Conservation (phyloP, 92 coral and sea anemone species). For the Epizoanthus fatuus region DNA sequence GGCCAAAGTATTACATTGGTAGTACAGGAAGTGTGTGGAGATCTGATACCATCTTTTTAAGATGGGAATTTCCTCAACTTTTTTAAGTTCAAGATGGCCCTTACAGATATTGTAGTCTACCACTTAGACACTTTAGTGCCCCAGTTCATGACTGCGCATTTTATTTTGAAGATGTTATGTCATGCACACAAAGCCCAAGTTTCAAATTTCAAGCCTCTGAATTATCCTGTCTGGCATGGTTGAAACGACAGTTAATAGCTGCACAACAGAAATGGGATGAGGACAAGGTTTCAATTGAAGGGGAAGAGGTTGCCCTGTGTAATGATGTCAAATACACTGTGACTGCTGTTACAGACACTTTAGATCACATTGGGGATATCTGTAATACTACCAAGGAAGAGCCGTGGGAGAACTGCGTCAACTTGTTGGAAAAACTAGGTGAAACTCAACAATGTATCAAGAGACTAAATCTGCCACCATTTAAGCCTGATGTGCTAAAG, state of each 20-base stretch:
- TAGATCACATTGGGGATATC: no score
- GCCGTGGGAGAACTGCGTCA: no score
- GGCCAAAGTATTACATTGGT: slow-evolving; percentile 32
- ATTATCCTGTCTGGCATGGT: slow-evolving; percentile 40
- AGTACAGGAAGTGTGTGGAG: slow-evolving; percentile 50
- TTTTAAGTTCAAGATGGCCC: slow-evolving; percentile 19
- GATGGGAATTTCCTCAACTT: slow-evolving; percentile 35
- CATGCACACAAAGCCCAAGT: slow-evolving; percentile 15
- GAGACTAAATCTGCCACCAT: slow-evolving; percentile 38
- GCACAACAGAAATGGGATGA: slow-evolving; percentile 30
- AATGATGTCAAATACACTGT: slow-evolving; percentile 34
- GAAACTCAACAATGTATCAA: neutral
- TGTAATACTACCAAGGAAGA: no score
- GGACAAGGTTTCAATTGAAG: neutral
- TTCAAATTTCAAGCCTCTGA: slow-evolving; percentile 45
- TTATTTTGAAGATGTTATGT: slow-evolving; percentile 56
- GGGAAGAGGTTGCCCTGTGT: slow-evolving; percentile 35
- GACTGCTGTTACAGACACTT: neutral
- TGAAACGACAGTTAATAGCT: slow-evolving; percentile 1
- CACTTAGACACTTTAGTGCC: slow-evolving; percentile 30
- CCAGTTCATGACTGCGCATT: slow-evolving; percentile 43
- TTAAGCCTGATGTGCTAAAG: slow-evolving; percentile 38
- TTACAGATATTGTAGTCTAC: slow-evolving; percentile 29
- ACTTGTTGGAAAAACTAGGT: neutral
- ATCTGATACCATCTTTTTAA: slow-evolving; percentile 12